Evolutionary conservation across 2,888 invertebrate species (phyloP).

Genomic region (Tachystola acroxantha): DNA sequence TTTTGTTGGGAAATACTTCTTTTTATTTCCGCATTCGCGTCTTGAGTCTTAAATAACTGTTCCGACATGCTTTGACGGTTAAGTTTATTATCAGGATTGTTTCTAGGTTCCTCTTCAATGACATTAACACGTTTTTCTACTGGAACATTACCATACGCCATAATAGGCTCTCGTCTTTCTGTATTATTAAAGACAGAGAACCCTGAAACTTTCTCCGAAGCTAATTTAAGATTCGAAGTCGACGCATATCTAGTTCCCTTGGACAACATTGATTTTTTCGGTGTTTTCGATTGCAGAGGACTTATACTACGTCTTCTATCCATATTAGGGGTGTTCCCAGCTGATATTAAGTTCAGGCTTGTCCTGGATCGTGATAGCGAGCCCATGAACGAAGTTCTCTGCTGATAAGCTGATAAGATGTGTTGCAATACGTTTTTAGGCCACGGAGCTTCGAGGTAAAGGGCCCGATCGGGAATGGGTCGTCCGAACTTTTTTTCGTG

Average conservation of each 20-base stretch:
- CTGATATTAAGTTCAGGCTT: conserved; percentile 60
- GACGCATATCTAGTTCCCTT: conserved; percentile 57
- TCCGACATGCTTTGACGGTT: conserved; percentile 58
- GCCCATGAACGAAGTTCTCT: conserved; percentile 69
- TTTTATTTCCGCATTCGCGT: conserved; percentile 28
- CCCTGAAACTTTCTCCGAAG: conserved; percentile 63
- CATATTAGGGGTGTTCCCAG: conserved; percentile 48
- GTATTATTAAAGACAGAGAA: conserved; percentile 56
- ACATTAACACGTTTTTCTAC: conserved; percentile 9
- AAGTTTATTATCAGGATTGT: conserved; percentile 30
- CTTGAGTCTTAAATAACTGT: conserved; percentile 35
- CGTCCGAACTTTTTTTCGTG: conserved; percentile 66
- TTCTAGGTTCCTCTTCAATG: conserved; percentile 36
- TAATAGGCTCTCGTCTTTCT: conserved; percentile 54
- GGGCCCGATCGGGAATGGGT: conserved; percentile 45
- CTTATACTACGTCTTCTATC: conserved; percentile 53
- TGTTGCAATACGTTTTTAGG: conserved; percentile 67
- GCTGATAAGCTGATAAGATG: conserved; percentile 54
- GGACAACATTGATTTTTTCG: conserved; percentile 43
- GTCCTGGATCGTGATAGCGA: conserved; percentile 77
- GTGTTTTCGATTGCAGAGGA: conserved; percentile 37
- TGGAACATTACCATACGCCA: conserved; percentile 51
- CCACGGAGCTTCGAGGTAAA: conserved; percentile 58
- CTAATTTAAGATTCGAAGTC: conserved; percentile 58
- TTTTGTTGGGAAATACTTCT: conserved; percentile 60